phyloP scores from a whole-genome alignment of 2,797 vertebrate species.

The Spinus olivaceus region DNA sequence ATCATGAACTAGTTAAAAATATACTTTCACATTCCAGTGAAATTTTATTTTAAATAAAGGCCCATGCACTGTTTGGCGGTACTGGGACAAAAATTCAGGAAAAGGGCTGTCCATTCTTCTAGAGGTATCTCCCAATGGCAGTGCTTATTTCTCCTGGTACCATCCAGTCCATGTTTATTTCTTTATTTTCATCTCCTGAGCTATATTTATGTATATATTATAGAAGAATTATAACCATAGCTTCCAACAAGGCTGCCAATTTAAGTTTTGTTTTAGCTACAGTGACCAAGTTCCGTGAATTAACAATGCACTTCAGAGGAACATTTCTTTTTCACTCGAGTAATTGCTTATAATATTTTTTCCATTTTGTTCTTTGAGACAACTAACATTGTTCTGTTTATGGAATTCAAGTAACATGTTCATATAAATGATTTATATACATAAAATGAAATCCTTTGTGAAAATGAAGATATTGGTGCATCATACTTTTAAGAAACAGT shows the following conservation, averaged over 20 bases:
- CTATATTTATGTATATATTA: background rate
- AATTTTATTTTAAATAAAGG: background rate
- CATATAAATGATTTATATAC: background rate
- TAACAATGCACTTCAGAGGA: background rate
- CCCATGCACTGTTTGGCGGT: background rate
- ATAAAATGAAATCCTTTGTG: background rate
- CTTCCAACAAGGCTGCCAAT: background rate
- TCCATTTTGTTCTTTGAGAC: background rate
- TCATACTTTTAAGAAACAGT: background rate
- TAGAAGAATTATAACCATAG: background rate
- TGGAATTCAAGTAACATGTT: background rate
- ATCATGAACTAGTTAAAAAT: constrained; percentile 43
- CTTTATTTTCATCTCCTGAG: background rate
- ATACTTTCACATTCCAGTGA: background rate
- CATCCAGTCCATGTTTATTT: background rate
- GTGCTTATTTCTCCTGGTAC: background rate
- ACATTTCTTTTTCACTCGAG: background rate
- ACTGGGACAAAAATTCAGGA: background rate
- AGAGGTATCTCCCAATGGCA: background rate
- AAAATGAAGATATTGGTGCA: background rate
- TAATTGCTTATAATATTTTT: background rate
- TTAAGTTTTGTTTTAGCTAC: background rate
- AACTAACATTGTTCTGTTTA: background rate
- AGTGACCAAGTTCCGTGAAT: background rate
- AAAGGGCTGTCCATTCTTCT: background rate